These are phyloP conservation scores for Polymixis flavicincta DNA, from an alignment of 2,888 invertebrate species.

Conservation along the genomic window DNA sequence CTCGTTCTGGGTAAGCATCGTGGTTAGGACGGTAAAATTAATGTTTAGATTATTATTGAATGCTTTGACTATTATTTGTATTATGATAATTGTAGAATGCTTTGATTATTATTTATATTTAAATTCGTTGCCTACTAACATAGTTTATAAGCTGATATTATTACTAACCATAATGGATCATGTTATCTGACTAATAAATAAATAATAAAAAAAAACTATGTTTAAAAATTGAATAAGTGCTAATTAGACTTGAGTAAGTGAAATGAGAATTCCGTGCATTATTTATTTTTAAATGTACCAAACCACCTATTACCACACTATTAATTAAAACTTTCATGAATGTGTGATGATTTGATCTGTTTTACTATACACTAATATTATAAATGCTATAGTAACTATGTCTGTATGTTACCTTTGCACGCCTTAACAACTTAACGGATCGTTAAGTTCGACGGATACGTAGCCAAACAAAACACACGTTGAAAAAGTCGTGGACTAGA, in stretches of 20 bases:
- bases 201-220: no score
- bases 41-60: no score
- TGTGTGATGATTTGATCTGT: accelerated
- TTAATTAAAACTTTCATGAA: not conserved
- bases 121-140: no score
- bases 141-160: no score
- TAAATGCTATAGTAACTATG: not conserved
- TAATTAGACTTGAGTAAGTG: not conserved
- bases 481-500: not conserved
- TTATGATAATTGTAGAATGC: no score
- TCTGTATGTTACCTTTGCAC: not conserved
- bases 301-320: not conserved
- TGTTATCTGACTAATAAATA: no score
- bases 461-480: not conserved
- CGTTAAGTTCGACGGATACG: no score
- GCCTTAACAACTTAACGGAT: not conserved
- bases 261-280: not conserved
- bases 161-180: no score
- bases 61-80: no score
- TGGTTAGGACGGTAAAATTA: no score
- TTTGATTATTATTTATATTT: no score
- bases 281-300: not conserved
- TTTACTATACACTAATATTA: not conserved
- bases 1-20: no score
- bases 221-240: not conserved